Base-by-base conservation (phyloP, 92 coral and sea anemone species). In the Parazoanthus swiftii region DNA sequence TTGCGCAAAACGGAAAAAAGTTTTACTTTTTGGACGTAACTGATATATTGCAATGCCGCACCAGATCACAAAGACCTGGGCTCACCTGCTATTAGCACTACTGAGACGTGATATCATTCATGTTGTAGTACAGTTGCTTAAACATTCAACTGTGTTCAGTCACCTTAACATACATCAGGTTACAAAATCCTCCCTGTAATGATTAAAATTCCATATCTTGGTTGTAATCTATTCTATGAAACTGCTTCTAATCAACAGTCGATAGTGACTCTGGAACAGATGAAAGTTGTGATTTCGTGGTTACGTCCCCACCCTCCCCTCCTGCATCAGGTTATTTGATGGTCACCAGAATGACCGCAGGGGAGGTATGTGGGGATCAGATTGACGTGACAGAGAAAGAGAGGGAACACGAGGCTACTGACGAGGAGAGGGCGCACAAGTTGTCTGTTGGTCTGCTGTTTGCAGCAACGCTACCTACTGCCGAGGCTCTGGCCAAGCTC, bases 221-320 rank as follows among this genome's bases (percentile, higher is more conserved):
- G 21, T 63, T 18, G 70, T 63, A 18, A 63, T 63, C 8, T 8
- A 63, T 42, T 44, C 14, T 43, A 13, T 48, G 29, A 23, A 10
- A 35, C 13, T 59, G 35, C 9, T 78, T 75, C 18, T 35, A 2
- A 84, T 35, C 65, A 84, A 10, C 85, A 93, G 99, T 91, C 80
- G 99, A 95, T 50, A 98, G 95, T 85, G 99, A 97, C 86, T 97
- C 99, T 0, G 99, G 99, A 65, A 94, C 98, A 36, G 99, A 97
- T 71, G 99, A 97, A 80, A 93, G 94, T 85, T 91, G 95, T 65
- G 99, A 96, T 72, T 92, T 90, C 36, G 90, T 94, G 68, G 93
- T 83, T 21, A 56, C 90, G 23, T 85, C 91, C 65, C 95, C 95
- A 86, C 96, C 98, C 85, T 93, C 99, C 89, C 99, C 97, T 44